Evolutionary conservation across 1,140 invertebrate genomes (phyloP), one percentile per base, ranked within the genome.

Genomic region (Bombyx mandarina): DNA sequence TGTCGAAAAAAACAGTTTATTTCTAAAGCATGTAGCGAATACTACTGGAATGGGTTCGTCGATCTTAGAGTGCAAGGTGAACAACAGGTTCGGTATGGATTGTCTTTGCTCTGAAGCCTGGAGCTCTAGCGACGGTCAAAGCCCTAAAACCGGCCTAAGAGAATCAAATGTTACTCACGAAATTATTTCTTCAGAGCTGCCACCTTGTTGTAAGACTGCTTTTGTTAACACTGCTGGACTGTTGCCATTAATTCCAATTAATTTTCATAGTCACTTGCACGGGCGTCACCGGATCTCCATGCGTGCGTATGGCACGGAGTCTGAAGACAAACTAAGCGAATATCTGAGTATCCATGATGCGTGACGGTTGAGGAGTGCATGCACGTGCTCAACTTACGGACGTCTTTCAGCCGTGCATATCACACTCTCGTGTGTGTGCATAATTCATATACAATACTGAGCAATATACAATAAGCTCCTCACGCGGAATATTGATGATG

Each of bases 251-350:
- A 69, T 61, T 72, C 68, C 65, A 69, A 61, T 54, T 69, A 62
- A 53, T 60, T 67, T 68, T 71, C 70, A 71, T 77, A 73, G 65
- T 72, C 69, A 77, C 71, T 57, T 67, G 65, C 75, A 79, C 77
- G 75, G 68, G 69, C 67, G 71, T 69, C 51, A 60, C 43, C 54
- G 60, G 58, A 59, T 52, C 63, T 71, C 65, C 72, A 73, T 68
- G 73, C 82, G 80, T 81, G 73, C 78, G 69, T 60, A 57, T 67
- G 63, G 71, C 76, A 71, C 73, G 71, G 73, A 71, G 73, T 70
- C 73, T 73, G 66, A 67, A 67, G 69, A 71, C 77, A 72, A 72
- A 86, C 82, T 83, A 73, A 82, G 78, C 72, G 79, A 78, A 79
- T 80, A 73, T 77, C 75, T 79, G 67, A 64, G 73, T 71, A 66